Evolutionary conservation across 2,888 invertebrate species (phyloP), one percentile per base, ranked within the genome.

Genomic region (Sminthurinus aureus): DNA sequence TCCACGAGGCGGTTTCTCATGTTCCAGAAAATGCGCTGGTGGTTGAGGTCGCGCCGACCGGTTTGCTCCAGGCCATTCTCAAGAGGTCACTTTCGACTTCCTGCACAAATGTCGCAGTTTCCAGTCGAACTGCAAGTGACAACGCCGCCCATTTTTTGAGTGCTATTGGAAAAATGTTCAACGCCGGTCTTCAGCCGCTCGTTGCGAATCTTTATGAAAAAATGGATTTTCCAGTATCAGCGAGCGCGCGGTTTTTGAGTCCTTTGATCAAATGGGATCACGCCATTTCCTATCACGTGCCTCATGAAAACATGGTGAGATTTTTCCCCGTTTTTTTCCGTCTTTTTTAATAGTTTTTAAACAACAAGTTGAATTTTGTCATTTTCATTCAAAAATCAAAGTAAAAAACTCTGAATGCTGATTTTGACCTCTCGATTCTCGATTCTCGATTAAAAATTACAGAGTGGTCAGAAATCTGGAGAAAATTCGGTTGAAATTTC

Each of bases 181-280:
- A 94, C 86, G 91, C 92, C 51, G 98, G 98, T 0, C 89, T 95
- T 82, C 94, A 95, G 89, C 93, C 96, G 0, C 93, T 94, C 85
- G 90, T 97, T 4, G 92, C 94, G 0, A 93, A 94, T 83, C 91
- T 98, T 67, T 97, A 96, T 90, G 95, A 96, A 0, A 90, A 92
- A 50, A 91, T 96, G 0, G 89, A 93, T 71, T 96, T 93, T 90
- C 98, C 98, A 0, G 98, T 98, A 0, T 94, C 96, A 0, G 92
- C 94, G 52, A 94, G 95, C 0, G 98, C 98, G 0, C 94, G 96
- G 0, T 95, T 95, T 93, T 92, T 98, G 75, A 93, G 96, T 0
- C 94, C 96, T 6, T 91, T 95, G 0, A 93, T 98, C n/a, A 93
- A 93, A 86, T 98, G 98, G 97, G 95, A 98, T 87, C 97, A 98